Conservation (phyloP, 2,797 vertebrate genomes). For the Bovichtus diacanthus region DNA sequence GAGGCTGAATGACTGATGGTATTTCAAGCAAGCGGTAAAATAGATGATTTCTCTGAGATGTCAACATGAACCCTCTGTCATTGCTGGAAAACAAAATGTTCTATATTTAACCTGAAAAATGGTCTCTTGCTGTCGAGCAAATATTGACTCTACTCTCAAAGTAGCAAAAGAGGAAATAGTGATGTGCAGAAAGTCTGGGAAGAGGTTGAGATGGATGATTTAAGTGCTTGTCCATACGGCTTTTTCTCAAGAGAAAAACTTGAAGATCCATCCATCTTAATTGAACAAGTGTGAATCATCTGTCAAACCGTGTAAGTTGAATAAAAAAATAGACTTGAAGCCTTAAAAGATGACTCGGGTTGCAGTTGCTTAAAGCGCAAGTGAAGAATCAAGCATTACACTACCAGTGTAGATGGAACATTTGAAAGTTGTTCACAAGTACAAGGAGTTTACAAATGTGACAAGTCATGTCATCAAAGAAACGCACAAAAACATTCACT, state of each 20-base stretch:
- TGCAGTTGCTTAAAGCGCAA: background rate
- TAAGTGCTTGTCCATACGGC: background rate
- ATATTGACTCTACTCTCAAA: background rate
- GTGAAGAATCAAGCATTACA: background rate
- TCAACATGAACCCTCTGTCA: background rate
- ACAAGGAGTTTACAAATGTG: background rate
- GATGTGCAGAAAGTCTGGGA: background rate
- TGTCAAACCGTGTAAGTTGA: background rate
- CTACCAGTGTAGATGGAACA: background rate
- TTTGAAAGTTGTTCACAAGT: background rate
- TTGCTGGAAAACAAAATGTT: slow-evolving; percentile 1
- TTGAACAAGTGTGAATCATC: background rate
- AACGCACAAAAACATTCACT: background rate
- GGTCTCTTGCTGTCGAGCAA: background rate
- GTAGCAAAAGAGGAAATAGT: background rate
- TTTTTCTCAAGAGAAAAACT: background rate
- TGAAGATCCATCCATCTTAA: background rate
- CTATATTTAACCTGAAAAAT: background rate
- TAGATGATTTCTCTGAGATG: background rate
- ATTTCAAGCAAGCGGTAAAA: background rate
- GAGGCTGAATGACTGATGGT: background rate
- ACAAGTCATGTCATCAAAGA: background rate
- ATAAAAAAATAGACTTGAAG: background rate
- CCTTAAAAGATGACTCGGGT: background rate
- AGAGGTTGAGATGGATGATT: background rate